Conservation (phyloP, 2,888 invertebrate genomes). For the Argyresthia albistria region DNA sequence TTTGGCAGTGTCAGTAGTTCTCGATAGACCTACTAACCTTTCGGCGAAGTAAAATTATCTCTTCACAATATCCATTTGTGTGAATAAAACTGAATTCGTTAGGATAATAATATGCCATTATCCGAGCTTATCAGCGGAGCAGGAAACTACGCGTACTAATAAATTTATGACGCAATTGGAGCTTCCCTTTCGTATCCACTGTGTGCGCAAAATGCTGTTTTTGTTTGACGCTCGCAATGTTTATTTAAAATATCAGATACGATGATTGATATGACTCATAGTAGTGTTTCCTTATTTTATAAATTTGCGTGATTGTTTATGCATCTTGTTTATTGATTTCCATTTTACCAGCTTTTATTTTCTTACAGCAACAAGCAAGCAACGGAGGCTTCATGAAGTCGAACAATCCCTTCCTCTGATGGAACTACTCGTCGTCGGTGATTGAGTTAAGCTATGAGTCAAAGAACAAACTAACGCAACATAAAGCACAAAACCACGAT, state of each 20-base stretch:
- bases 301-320: not conserved
- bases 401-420: constrained; percentile 64
- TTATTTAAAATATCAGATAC: too few species aligned
- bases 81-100: too few species aligned
- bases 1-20: constrained; percentile 17
- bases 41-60: constrained; percentile 12
- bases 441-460: constrained; percentile 32
- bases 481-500: constrained; percentile 58
- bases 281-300: too few species aligned
- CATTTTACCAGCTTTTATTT: constrained; percentile 7
- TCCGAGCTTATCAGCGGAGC: too few species aligned
- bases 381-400: constrained; percentile 52
- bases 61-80: too few species aligned
- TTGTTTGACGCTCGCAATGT: too few species aligned
- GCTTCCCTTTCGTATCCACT: too few species aligned
- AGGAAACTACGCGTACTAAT: too few species aligned
- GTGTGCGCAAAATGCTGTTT: too few species aligned
- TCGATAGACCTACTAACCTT: constrained; percentile 21
- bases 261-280: too few species aligned
- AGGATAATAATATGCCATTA: too few species aligned
- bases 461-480: constrained; percentile 46
- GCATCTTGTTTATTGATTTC: constrained; percentile 9
- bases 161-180: too few species aligned
- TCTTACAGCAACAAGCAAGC: constrained; percentile 44
- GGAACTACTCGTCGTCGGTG: constrained; percentile 13